Base-by-base conservation (phyloP, 1,140 invertebrate species). In the Drepana arcuata region DNA sequence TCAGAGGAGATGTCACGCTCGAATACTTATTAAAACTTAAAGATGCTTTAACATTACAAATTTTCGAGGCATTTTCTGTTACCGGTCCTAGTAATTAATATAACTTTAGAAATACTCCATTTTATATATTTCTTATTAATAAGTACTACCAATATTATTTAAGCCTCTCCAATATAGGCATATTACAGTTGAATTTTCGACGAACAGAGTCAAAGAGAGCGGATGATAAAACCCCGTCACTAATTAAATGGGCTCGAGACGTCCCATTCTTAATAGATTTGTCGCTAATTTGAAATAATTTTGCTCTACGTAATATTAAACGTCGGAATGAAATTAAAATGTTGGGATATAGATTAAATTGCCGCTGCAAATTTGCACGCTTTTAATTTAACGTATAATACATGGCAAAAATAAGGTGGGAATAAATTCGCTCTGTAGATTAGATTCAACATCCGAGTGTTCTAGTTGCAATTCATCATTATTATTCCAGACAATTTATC, bases 381-480 rank as follows among this genome's bases (percentile, higher is more conserved):
- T 4, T 21, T 5, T 5, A 21, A 21, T 21, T 9, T 21, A 21
- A 21, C 4, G 18, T 21, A 21, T 21, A n/a, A n/a, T 21, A 4
- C 18, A 5, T 21, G 4, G 9, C 18, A 21, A 21, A 21, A 9
- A 4, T 5, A 10, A 26, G n/a, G 24, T 26, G 24, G 24, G 9
- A 9, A 21, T 4, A 53, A 63, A 59, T n/a, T 52, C 33, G 47
- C 34, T 58, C 49, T 49, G 63, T 65, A 70, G 71, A 74, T 70
- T 74, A 66, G 64, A 64, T 65, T 52, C 49, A 61, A 63, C 65
- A 70, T 58, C 59, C 53, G 50, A 51, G 53, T 75, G n/a, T n/a
- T n/a, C n/a, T n/a, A 81, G 77, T 74, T 75, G 77, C 73, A 77
- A 81, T 81, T 81, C 77, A 81, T 81, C 77, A 81, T 81, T 81